Percentiles rank a stretch among this genome's conserved stretches.
These are phyloP conservation scores for Drosophila rhopaloa DNA, from an alignment of 1,140 invertebrate genomes.

Conservation along the genomic window DNA sequence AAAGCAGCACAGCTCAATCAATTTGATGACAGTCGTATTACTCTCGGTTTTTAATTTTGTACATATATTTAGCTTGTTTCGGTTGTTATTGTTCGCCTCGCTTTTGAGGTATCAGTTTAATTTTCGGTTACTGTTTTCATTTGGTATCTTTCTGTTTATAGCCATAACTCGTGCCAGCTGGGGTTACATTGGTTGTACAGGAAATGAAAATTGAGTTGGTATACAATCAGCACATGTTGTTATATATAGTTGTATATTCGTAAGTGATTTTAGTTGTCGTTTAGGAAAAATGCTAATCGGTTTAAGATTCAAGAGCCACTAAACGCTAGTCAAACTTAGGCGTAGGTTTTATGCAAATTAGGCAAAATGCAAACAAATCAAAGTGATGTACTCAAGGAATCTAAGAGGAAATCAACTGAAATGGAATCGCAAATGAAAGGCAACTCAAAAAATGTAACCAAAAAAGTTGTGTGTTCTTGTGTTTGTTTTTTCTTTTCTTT, in stretches of 20 bases:
- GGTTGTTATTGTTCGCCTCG: slow-evolving; percentile 21
- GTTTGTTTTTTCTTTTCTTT: slow-evolving; percentile 23
- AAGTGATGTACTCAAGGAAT: slow-evolving; percentile 34
- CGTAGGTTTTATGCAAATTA: slow-evolving; percentile 69
- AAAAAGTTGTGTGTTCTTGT: slow-evolving; percentile 24
- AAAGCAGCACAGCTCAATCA: slow-evolving; percentile 48
- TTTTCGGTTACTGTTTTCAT: slow-evolving; percentile 27
- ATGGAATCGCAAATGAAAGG: slow-evolving; percentile 28
- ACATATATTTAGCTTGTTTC: slow-evolving; percentile 31
- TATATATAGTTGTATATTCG: slow-evolving; percentile 39
- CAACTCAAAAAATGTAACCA: slow-evolving; percentile 13
- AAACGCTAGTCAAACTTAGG: slow-evolving; percentile 79
- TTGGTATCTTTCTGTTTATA: slow-evolving; percentile 46
- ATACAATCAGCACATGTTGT: slow-evolving; percentile 63
- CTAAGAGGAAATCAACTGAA: slow-evolving; percentile 21
- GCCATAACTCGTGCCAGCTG: slow-evolving; percentile 87
- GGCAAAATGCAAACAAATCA: slow-evolving; percentile 70
- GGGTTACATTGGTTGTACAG: slow-evolving; percentile 84
- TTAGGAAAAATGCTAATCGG: slow-evolving; percentile 69
- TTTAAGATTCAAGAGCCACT: slow-evolving; percentile 69
- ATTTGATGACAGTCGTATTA: slow-evolving; percentile 54
- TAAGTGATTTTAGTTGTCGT: slow-evolving; percentile 30
- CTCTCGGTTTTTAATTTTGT: slow-evolving; percentile 21
- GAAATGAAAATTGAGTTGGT: slow-evolving; percentile 74
- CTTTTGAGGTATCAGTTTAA: slow-evolving; percentile 21